These are phyloP conservation scores for Lordiphosa collinella DNA, from an alignment of 1,140 invertebrate genomes.

Conservation along the genomic window DNA sequence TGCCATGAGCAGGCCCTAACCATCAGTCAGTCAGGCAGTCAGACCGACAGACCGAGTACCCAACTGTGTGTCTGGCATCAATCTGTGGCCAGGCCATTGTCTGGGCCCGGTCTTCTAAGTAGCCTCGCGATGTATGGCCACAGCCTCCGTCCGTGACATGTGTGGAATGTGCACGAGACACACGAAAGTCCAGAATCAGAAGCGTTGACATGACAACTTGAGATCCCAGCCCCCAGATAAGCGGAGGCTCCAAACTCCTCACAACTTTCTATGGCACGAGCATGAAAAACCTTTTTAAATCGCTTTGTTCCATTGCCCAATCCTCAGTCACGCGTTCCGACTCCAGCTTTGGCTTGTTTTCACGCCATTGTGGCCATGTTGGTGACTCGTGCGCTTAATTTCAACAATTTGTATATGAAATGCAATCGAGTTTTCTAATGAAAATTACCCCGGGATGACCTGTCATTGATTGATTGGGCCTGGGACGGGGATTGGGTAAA, in stretches of 20 bases:
- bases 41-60: slow-evolving; percentile 6
- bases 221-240: slow-evolving; percentile 58
- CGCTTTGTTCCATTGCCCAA: slow-evolving; percentile 26
- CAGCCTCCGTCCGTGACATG: slow-evolving; percentile 39
- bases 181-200: slow-evolving; percentile 54
- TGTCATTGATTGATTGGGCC: slow-evolving; percentile 70
- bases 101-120: slow-evolving; percentile 6
- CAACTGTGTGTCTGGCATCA: slow-evolving; percentile 44
- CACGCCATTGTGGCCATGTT: slow-evolving; percentile 65
- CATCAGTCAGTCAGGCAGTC: slow-evolving; percentile 46
- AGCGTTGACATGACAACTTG: slow-evolving; percentile 77
- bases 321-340: slow-evolving; percentile 50
- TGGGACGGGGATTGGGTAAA: slow-evolving; percentile 16
- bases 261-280: slow-evolving; percentile 68
- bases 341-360: slow-evolving; percentile 60
- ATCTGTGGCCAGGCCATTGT: slow-evolving; percentile 36
- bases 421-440: slow-evolving; percentile 67
- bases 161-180: slow-evolving; percentile 54
- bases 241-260: slow-evolving; percentile 21
- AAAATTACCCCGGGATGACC: slow-evolving; percentile 33
- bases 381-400: slow-evolving; percentile 74
- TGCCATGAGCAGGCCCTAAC: slow-evolving; percentile 58
- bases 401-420: slow-evolving; percentile 71
- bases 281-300: slow-evolving; percentile 72
- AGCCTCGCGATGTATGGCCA: slow-evolving; percentile 7